phyloP scores from a whole-genome alignment of 2,888 invertebrate genomes.

The Catocala sponsa region DNA sequence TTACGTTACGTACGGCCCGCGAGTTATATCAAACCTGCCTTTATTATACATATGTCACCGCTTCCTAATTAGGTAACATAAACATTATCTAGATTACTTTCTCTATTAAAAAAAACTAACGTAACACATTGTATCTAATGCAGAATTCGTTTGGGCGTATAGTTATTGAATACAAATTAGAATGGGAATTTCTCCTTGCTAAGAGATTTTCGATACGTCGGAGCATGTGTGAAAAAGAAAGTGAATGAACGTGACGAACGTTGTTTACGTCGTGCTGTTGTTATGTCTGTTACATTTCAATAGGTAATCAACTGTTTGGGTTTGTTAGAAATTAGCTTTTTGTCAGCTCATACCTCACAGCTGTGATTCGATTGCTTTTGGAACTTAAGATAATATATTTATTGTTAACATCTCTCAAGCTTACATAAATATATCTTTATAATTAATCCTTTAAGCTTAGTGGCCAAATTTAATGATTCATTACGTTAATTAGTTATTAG shows the following conservation, averaged over 20 bases:
- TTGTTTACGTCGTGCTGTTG: constrained; percentile 52
- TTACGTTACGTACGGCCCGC: not conserved
- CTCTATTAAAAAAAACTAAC: constrained; percentile 61
- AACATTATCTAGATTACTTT: constrained; percentile 57
- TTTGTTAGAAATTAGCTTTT: constrained; percentile 14
- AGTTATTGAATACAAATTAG: constrained; percentile 80
- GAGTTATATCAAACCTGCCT: constrained; percentile 2
- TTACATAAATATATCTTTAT: no score
- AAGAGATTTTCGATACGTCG: constrained; percentile 71
- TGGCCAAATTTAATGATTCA: not conserved
- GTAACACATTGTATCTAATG: constrained; percentile 68
- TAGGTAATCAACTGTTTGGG: constrained; percentile 36
- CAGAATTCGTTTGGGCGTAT: constrained; percentile 67
- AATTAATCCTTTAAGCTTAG: no score
- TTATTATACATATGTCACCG: constrained; percentile 37
- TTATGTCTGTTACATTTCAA: constrained; percentile 53
- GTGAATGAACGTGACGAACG: constrained; percentile 60
- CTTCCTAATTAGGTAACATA: constrained; percentile 63
- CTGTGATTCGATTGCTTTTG: constrained; percentile 1
- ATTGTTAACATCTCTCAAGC: no score
- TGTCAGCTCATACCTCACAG: not conserved
- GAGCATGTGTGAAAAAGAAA: constrained; percentile 77
- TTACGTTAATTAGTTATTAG: not conserved
- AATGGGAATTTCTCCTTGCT: constrained; percentile 78
- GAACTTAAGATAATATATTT: no score